Base-by-base conservation (phyloP, 2,888 invertebrate species). In the Oscheius myriophilus region DNA sequence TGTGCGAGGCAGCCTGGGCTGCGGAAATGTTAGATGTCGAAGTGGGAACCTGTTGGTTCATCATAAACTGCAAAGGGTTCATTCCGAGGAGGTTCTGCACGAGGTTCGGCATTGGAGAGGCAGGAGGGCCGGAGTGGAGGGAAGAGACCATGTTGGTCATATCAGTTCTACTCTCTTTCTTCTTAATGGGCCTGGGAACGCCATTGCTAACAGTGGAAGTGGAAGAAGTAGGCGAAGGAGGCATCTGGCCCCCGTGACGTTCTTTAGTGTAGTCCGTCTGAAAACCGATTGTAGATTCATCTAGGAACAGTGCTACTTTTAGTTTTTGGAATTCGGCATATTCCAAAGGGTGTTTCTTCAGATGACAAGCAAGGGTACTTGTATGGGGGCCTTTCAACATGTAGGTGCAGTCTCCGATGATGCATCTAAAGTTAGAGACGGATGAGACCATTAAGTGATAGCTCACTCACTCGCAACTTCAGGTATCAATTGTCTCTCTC, bases 361-460 rank as follows among this genome's bases (percentile, higher is more conserved):
- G 70, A 73, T 85, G 85, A 67, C 85, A 85, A 1, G 85, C 85
- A 43, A 85, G 71, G 9, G 85, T 85, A 62, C 78, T 78, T 11
- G 85, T 85, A 68, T 85, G 85, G 11, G 85, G 85, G 2, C 85
- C 85, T 66, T 85, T 85, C 58, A 85, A 74, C 77, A 81, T 80
- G 69, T 85, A 85, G 1, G 85, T 84, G 46, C 85, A 85, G 57
- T 83, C 82, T 18, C 83, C 83, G 39, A 85, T 77, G 63, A 85
- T 85, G 71, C 85, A 85, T 71, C 84, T 82, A 67, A 21, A 55
- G 18, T 45, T 65, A 39, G 7, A 6, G 6, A 18, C 33, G 3
- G 14, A n/a, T n/a, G n/a, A n/a, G n/a, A n/a, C n/a, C n/a, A n/a
- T n/a, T n/a, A n/a, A n/a, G n/a, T n/a, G n/a, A n/a, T n/a, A n/a